Evolutionary conservation across 2,888 invertebrate species (phyloP), one percentile per base, ranked within the genome.

Genomic region (Chrysomela aeneicollis): DNA sequence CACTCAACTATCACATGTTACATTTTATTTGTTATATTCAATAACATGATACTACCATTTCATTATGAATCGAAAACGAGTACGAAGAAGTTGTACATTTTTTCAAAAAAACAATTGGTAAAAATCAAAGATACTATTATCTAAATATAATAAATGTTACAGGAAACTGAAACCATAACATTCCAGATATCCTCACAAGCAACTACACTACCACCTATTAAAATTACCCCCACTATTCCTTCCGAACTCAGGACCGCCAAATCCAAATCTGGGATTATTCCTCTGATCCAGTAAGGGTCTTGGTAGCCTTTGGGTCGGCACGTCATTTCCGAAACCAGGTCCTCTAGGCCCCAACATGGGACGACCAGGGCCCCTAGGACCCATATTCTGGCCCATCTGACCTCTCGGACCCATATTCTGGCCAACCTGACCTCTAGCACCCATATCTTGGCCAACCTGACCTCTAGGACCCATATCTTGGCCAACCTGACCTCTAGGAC

Each of bases 171-270:
- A 49, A 49, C 3, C 10, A 47, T 54, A 53, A 59, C 21, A 15
- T 18, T 21, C 12, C 9, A 30, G 12, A 47, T 55, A 55, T 42
- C 15, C 15, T 12, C 42, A 42, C 42, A 62, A 46, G 8, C 18
- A 42, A 50, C 26, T 42, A 42, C 22, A 17, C 37, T 58, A 67
- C 61, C 66, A 68, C 37, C 68, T 66, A 61, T 63, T 66, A 22
- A 59, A 61, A 59, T 64, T 62, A 59, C 42, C 54, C n/a, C 61
- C 53, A 15, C 54, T 57, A 35, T 57, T 60, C 32, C 65, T 62
- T 17, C 53, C 61, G 55, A 53, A 63, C 42, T 63, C 59, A 5
- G 62, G 49, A 32, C 55, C 55, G 18, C 62, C 62, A 17, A 60
- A 37, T n/a, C 62, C 62, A 17, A 57, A 57, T 15, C 67, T 64